Conservation (phyloP, 2,113 vertebrate species). For the Vicugna pacos region DNA sequence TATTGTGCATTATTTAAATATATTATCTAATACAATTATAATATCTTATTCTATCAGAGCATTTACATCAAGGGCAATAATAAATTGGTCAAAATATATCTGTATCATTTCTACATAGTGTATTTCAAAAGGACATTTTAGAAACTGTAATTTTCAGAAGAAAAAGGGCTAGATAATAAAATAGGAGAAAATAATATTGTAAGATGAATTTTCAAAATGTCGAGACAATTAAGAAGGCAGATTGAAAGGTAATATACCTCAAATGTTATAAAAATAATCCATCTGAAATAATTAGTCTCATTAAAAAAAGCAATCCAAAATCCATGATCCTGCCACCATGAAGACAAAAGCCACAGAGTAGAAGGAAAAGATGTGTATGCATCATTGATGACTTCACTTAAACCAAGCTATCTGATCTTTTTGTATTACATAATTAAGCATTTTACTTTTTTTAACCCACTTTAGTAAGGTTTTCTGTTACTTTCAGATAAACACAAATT, state of each 20-base stretch:
- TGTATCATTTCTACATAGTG: neutral
- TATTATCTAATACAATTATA: neutral
- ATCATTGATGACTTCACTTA: neutral
- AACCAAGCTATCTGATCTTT: neutral
- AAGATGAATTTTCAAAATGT: neutral
- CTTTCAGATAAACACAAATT: neutral
- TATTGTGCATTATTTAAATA: neutral
- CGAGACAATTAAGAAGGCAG: neutral
- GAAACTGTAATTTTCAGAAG: neutral
- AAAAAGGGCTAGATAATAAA: neutral
- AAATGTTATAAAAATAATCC: neutral
- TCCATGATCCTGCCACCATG: neutral
- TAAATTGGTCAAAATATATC: neutral
- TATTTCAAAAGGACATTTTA: neutral
- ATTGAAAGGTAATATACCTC: neutral
- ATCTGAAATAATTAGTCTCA: neutral
- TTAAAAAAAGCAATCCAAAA: neutral
- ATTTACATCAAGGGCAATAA: neutral
- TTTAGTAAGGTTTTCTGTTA: neutral
- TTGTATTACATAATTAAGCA: neutral
- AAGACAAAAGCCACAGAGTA: neutral
- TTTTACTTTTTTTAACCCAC: neutral
- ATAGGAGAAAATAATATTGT: neutral
- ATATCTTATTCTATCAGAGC: neutral
- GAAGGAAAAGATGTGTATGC: neutral